phyloP scores from a whole-genome alignment of 2,113 vertebrate genomes.

The Myotis yumanensis region DNA sequence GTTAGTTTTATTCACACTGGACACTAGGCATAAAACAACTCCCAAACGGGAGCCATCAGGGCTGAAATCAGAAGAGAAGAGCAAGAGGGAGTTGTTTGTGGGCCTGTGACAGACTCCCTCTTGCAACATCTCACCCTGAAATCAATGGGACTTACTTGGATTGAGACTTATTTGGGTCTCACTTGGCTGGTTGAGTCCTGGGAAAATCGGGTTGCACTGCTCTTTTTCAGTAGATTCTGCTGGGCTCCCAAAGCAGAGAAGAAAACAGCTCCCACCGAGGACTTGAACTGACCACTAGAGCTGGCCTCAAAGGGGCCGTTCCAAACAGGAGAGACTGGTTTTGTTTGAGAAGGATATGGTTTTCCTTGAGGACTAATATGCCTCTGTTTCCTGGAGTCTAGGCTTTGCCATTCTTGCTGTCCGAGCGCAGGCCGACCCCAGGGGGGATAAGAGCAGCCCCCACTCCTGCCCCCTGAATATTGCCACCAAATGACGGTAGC shows the following conservation, averaged over 20 bases:
- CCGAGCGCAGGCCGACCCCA: not conserved
- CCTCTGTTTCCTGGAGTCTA: not conserved
- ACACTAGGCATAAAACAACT: not conserved
- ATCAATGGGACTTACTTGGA: not conserved
- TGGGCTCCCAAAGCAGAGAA: not conserved
- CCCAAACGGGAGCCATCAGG: not conserved
- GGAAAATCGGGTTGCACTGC: not conserved
- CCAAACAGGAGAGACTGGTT: not conserved
- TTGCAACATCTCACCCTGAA: not conserved
- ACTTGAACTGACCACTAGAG: not conserved
- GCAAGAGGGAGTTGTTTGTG: not conserved
- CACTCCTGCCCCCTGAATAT: slow-evolving; percentile 28
- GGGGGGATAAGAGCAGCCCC: not conserved
- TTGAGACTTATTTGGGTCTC: not conserved
- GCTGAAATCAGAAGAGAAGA: not conserved
- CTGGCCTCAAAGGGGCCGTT: not conserved
- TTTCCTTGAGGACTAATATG: not conserved
- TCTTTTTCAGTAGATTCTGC: not conserved
- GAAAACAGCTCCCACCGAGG: not conserved
- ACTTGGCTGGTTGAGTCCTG: not conserved
- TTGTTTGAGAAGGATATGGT: not conserved
- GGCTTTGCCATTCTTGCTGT: slow-evolving; percentile 16
- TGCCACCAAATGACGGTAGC: slow-evolving; percentile 56
- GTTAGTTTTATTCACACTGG: not conserved
- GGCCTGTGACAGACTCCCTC: not conserved